Conservation (phyloP, 2,797 vertebrate genomes). For the Pseudochaenichthys georgianus region DNA sequence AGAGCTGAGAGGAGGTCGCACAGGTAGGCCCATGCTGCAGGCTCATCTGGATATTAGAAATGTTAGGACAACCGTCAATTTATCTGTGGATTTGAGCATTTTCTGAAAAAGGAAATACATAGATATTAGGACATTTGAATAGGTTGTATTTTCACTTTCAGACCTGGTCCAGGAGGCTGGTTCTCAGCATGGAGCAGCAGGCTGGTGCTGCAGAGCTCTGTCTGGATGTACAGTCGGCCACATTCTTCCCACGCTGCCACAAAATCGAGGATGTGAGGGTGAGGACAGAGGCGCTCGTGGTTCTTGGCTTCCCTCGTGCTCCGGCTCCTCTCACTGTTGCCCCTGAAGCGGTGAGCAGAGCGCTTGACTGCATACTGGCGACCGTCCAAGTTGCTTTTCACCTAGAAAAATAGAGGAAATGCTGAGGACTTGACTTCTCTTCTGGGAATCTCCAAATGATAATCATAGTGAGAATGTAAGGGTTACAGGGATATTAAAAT, state of each 20-base stretch:
- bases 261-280: slow-evolving; percentile 89
- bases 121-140: not conserved
- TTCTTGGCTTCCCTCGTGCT: slow-evolving; percentile 89
- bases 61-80: slow-evolving; percentile 24
- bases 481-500: slow-evolving; percentile 12
- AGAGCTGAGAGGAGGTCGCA: slow-evolving; percentile 91
- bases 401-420: slow-evolving; percentile 75
- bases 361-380: slow-evolving; percentile 90
- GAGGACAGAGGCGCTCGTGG: slow-evolving; percentile 88
- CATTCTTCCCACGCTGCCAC: slow-evolving; percentile 92
- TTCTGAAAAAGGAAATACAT: not conserved
- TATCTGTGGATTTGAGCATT: not conserved
- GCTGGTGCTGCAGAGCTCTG: slow-evolving; percentile 90
- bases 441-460: not conserved
- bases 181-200: slow-evolving; percentile 88
- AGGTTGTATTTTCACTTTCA: slow-evolving; percentile 12
- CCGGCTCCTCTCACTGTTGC: slow-evolving; percentile 85
- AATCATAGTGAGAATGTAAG: not conserved
- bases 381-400: slow-evolving; percentile 86
- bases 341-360: slow-evolving; percentile 89
- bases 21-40: slow-evolving; percentile 87
- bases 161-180: slow-evolving; percentile 80
- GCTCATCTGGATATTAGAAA: slow-evolving; percentile 76
- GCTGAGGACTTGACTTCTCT: not conserved
- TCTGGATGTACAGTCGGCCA: slow-evolving; percentile 92